phyloP scores from a whole-genome alignment of 2,797 vertebrate species.

The Lacerta viridis region DNA sequence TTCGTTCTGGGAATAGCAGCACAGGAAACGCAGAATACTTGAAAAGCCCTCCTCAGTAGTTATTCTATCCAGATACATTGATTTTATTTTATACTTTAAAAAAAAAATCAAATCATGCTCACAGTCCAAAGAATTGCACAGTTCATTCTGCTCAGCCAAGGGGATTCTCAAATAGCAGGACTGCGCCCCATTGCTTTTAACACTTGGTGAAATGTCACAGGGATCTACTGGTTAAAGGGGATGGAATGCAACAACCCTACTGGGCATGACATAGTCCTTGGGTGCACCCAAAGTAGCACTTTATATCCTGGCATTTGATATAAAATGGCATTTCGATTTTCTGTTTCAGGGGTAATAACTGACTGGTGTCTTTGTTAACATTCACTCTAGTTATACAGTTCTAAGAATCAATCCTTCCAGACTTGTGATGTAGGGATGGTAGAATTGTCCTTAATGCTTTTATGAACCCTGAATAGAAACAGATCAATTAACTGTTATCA shows the following conservation, averaged over 20 bases:
- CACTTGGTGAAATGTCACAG: neutral
- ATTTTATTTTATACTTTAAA: neutral
- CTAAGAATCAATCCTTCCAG: too few species aligned
- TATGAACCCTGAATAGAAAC: neutral
- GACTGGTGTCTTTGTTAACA: neutral
- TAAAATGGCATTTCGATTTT: neutral
- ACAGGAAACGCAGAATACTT: neutral
- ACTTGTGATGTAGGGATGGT: neutral
- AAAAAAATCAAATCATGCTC: neutral
- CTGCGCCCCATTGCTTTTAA: neutral
- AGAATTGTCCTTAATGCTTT: neutral
- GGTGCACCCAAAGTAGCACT: neutral
- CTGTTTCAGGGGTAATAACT: neutral
- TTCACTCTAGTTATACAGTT: neutral
- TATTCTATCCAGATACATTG: neutral
- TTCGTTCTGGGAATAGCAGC: constrained; percentile 25
- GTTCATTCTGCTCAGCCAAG: neutral
- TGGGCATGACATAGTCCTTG: neutral
- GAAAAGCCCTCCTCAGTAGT: constrained; percentile 31
- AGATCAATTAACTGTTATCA: neutral
- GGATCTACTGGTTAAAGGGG: neutral
- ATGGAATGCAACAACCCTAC: too few species aligned
- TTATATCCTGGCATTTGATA: neutral
- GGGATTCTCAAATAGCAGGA: neutral
- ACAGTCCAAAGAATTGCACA: neutral